Evolutionary conservation across 2,888 invertebrate genomes (phyloP).

Genomic region (Mycogona germanica): DNA sequence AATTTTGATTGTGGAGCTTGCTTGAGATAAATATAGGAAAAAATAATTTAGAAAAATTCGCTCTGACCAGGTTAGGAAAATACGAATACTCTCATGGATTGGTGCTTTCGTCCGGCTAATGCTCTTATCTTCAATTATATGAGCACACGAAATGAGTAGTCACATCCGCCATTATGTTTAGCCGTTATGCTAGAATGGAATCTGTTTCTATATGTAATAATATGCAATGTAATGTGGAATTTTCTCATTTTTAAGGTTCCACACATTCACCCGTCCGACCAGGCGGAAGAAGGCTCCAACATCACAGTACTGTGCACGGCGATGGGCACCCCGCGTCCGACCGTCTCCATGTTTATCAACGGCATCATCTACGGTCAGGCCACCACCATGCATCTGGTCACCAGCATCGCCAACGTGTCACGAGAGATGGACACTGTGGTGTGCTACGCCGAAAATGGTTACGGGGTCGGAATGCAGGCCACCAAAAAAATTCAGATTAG

Average conservation of each 20-base stretch:
- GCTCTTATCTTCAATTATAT: too few species aligned
- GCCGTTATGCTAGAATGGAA: not conserved
- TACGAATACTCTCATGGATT: too few species aligned
- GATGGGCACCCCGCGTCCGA: slow-evolving; percentile 72
- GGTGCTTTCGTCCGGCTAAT: too few species aligned
- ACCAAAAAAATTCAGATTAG: slow-evolving; percentile 66
- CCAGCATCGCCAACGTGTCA: slow-evolving; percentile 71
- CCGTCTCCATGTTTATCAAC: slow-evolving; percentile 66
- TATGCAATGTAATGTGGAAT: not conserved
- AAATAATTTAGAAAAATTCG: too few species aligned
- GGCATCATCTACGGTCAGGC: slow-evolving; percentile 68
- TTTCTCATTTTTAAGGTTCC: slow-evolving; percentile 39
- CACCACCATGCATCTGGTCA: slow-evolving; percentile 70
- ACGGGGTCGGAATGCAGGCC: slow-evolving; percentile 75
- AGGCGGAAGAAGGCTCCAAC: slow-evolving; percentile 69
- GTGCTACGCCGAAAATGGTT: slow-evolving; percentile 78
- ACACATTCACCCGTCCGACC: slow-evolving; percentile 66
- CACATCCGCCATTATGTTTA: not conserved
- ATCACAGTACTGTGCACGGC: slow-evolving; percentile 77
- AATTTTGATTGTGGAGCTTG: too few species aligned
- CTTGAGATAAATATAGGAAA: too few species aligned
- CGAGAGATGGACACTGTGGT: slow-evolving; percentile 74
- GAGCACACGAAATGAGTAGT: too few species aligned
- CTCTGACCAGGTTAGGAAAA: too few species aligned
- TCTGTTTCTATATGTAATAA: too few species aligned